Conservation (phyloP, 2,113 vertebrate genomes). For the Mionectes macconnelli region DNA sequence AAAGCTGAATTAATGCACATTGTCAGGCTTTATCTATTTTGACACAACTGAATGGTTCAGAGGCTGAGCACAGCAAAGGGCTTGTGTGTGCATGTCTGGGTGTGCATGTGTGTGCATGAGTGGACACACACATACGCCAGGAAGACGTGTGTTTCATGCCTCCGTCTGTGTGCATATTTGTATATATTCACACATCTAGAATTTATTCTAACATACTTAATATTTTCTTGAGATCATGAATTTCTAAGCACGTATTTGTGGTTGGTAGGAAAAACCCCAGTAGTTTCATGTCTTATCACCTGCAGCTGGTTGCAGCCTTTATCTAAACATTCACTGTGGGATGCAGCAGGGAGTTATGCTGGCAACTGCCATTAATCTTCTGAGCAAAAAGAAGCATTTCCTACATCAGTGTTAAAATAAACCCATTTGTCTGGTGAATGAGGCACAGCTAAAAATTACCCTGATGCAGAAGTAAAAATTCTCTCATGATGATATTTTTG, state of each 20-base stretch:
- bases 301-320: constrained; percentile 35
- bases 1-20: not conserved
- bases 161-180: not conserved
- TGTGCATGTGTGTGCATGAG: not conserved
- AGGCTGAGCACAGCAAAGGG: not conserved
- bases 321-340: constrained; percentile 22
- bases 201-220: not conserved
- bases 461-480: constrained; percentile 3
- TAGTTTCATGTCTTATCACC: constrained; percentile 10
- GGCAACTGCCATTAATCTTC: constrained; percentile 47
- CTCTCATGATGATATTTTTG: not conserved
- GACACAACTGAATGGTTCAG: not conserved
- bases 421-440: constrained; percentile 31
- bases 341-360: constrained; percentile 1
- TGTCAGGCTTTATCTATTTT: not conserved
- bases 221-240: not conserved
- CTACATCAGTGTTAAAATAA: constrained; percentile 13
- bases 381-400: not conserved
- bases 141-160: not conserved
- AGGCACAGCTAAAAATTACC: constrained; percentile 24
- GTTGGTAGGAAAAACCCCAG: not conserved
- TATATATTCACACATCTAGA: not conserved
- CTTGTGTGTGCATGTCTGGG: not conserved
- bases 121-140: not conserved
- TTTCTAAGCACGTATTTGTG: not conserved